Base-by-base conservation (phyloP, 2,888 invertebrate species). In the Plebejus argus region DNA sequence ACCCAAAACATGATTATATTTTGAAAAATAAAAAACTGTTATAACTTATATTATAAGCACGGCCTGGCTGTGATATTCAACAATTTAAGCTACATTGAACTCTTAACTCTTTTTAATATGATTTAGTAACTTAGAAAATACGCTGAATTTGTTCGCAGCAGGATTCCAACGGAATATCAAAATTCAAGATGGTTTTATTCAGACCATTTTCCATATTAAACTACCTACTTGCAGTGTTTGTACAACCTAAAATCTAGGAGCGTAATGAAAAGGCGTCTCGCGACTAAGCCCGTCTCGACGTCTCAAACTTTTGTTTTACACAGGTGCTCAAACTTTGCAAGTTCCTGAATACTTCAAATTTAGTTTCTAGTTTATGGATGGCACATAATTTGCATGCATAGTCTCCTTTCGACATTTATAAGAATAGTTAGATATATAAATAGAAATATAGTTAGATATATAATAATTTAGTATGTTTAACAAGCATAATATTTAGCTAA, bases 251-350 rank as follows among this genome's bases (percentile, higher is more conserved):
- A 83, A 84, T 82, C 81, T 82, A 77, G 79, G 78, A 80, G 78
- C 82, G 80, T 82, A 84, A 84, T 83, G 82, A 83, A 84, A 85
- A 82, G 82, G 83, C 85, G 83, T 70, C 76, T 83, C 85, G 83
- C 82, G 83, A 84, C 86, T 87, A 83, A 86, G 84, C 82, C 83
- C 84, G 84, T 83, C 85, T 83, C 83, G 82, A 81, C 81, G 81
- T 81, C 83, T 79, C 80, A 80, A 84, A 83, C 81, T 85, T 86
- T 85, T 81, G 82, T 79, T 77, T 78, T 78, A 78, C 83, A 84
- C 80, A 76, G 86, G 79, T 82, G 77, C 84, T 83, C 86, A 87
- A 88, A 85, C 79, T 83, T 79, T 79, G 49, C 12, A 39, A 66
- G 35, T 77, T 76, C 76, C 77, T 49, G 20, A 23, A 74, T 74